Conservation (phyloP, 2,797 vertebrate genomes). For the Eulemur rubriventer region DNA sequence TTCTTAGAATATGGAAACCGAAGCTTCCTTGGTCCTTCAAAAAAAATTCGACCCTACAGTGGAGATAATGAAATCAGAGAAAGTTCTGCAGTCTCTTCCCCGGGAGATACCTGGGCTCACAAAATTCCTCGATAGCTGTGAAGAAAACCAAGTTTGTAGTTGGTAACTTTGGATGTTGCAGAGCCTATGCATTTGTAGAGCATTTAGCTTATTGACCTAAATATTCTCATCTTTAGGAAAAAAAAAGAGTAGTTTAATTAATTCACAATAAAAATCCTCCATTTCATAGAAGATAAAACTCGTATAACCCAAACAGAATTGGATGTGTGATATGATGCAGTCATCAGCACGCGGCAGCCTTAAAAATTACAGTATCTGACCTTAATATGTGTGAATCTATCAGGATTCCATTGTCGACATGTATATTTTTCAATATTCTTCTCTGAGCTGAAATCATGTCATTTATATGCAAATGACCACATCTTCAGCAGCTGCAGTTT, state of each 20-base stretch:
- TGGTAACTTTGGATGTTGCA: constrained; percentile 36
- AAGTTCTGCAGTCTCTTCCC: background rate
- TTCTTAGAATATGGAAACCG: background rate
- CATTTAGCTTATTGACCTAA: constrained; percentile 79
- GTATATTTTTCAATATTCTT: constrained; percentile 87
- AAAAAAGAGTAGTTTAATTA: constrained; percentile 79
- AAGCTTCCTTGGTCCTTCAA: background rate
- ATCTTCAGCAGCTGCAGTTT: constrained; percentile 85
- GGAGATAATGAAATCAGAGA: background rate
- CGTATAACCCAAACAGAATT: constrained; percentile 74
- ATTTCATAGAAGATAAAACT: constrained; percentile 76
- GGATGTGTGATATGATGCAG: constrained; percentile 75
- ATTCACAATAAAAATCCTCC: constrained; percentile 81
- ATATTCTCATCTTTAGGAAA: constrained; percentile 74
- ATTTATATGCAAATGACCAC: constrained; percentile 90
- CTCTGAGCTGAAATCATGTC: constrained; percentile 87
- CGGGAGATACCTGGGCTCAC: background rate
- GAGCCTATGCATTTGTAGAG: constrained; percentile 74
- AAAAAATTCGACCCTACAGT: background rate
- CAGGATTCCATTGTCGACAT: constrained; percentile 84
- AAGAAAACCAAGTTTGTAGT: constrained; percentile 25
- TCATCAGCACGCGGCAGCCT: constrained; percentile 80
- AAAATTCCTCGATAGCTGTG: background rate
- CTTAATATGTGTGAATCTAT: constrained; percentile 84
- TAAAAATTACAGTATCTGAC: constrained; percentile 84